phyloP scores from a whole-genome alignment of 2,797 vertebrate species.

The Poecilia wingei region DNA sequence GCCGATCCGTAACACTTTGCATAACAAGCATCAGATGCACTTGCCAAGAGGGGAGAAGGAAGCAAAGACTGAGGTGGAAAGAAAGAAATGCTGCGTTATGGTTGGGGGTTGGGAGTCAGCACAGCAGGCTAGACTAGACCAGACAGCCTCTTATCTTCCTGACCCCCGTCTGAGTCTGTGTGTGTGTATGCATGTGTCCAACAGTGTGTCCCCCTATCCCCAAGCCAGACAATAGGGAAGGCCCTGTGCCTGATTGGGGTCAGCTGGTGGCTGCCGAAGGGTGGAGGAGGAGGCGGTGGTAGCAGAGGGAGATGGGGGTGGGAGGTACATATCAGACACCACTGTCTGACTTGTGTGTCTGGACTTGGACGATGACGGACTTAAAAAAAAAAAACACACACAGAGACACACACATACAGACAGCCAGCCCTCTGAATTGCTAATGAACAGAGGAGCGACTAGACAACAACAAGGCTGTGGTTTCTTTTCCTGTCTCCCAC shows the following conservation, averaged over 20 bases:
- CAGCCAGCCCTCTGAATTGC: slow-evolving; percentile 57
- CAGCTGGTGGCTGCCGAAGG: slow-evolving; percentile 72
- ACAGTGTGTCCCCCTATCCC: slow-evolving; percentile 48
- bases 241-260: slow-evolving; percentile 77
- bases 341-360: slow-evolving; percentile 72
- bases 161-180: slow-evolving; percentile 59
- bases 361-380: slow-evolving; percentile 48
- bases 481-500: slow-evolving; percentile 39
- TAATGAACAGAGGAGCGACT: slow-evolving; percentile 49
- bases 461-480: slow-evolving; percentile 31
- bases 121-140: slow-evolving; percentile 57
- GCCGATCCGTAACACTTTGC: slow-evolving; percentile 39
- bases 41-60: not conserved
- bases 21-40: slow-evolving; percentile 40
- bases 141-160: slow-evolving; percentile 68
- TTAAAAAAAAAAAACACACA: slow-evolving; percentile 11
- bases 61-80: not conserved
- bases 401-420: not conserved
- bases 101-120: slow-evolving; percentile 67
- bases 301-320: slow-evolving; percentile 22
- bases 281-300: slow-evolving; percentile 17
- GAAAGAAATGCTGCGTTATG: slow-evolving; percentile 36
- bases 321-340: slow-evolving; percentile 67
- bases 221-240: slow-evolving; percentile 72
- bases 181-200: not conserved